Conservation (phyloP, 2,888 invertebrate genomes). For the Conchocele bisecta region DNA sequence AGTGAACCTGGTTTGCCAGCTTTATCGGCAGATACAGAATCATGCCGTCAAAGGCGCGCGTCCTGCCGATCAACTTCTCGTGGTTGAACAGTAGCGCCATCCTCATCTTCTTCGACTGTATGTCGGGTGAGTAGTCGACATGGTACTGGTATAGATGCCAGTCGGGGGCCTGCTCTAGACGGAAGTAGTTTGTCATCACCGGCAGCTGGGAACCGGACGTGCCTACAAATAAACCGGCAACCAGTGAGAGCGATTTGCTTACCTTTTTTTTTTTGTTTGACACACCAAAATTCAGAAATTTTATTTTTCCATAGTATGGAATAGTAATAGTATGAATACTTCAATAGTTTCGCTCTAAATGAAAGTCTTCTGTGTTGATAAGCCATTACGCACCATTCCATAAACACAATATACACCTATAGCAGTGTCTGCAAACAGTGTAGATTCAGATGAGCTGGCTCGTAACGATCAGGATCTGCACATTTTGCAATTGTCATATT, state of each 20-base stretch:
- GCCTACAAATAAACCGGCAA: no score
- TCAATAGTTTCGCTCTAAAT: background rate
- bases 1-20: conserved; percentile 72
- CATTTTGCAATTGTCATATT: no score
- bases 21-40: conserved; percentile 75
- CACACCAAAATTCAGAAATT: no score
- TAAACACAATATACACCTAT: background rate
- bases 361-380: no score
- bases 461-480: no score
- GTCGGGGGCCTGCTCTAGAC: conserved; percentile 65
- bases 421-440: no score
- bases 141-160: conserved; percentile 80
- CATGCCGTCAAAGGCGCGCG: conserved; percentile 80
- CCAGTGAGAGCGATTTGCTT: no score
- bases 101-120: conserved; percentile 74
- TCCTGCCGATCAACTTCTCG: conserved; percentile 69
- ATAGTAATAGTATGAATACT: background rate
- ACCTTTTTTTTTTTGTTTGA: background rate
- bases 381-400: background rate
- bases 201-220: conserved; percentile 67
- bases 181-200: conserved; percentile 75
- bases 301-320: background rate
- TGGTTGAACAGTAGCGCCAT: conserved; percentile 73
- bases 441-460: no score
- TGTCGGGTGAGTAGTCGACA: conserved; percentile 78